These are phyloP conservation scores for Thyatira batis DNA, from an alignment of 2,888 invertebrate species.

Conservation along the genomic window DNA sequence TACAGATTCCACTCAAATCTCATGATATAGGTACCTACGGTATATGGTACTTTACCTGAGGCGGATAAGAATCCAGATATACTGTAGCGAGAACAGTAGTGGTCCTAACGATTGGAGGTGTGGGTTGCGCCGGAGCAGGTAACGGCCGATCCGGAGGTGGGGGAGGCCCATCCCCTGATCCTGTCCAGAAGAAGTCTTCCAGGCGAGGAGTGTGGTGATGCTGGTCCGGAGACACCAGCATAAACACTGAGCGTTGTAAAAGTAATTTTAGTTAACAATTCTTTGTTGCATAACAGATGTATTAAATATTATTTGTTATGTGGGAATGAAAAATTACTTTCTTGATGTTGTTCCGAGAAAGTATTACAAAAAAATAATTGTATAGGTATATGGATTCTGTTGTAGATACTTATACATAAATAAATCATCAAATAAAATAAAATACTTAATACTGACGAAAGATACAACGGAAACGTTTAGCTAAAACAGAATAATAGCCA, in stretches of 20 bases:
- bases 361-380: too few species aligned
- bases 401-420: too few species aligned
- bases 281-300: constrained; percentile 9
- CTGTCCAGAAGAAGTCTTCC: constrained; percentile 95
- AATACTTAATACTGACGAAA: too few species aligned
- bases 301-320: too few species aligned
- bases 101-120: constrained; percentile 82
- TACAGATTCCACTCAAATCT: too few species aligned
- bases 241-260: constrained; percentile 47
- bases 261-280: neutral
- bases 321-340: too few species aligned
- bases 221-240: constrained; percentile 68
- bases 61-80: constrained; percentile 82
- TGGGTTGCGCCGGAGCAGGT: constrained; percentile 57
- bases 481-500: constrained; percentile 2
- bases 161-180: constrained; percentile 90
- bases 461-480: too few species aligned
- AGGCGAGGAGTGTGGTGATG: constrained; percentile 81
- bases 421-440: too few species aligned
- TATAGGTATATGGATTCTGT: too few species aligned
- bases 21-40: neutral
- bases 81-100: constrained; percentile 88
- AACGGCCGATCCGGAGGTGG: constrained; percentile 79
- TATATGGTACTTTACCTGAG: constrained; percentile 50
- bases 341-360: too few species aligned